Conservation (phyloP, 30 jellyfish, hydroid and myxozoan species). For the Pseudorhiza aurosa region DNA sequence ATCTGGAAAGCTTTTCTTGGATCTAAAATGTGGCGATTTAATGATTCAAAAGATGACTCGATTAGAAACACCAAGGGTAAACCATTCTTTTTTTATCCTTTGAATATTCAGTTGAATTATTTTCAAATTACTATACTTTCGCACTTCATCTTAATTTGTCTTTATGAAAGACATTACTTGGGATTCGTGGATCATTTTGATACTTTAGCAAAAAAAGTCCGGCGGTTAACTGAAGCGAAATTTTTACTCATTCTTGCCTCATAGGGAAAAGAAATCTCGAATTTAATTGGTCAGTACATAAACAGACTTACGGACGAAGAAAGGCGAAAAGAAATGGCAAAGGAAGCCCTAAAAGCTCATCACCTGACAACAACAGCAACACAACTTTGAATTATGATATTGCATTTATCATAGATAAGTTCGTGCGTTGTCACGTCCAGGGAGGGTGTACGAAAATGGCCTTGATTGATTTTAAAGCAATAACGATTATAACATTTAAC, state of each 20-base stretch:
- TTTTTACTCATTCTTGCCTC: background rate
- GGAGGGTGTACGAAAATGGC: too few species aligned
- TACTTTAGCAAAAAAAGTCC: too few species aligned
- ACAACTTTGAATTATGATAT: conserved; percentile 28
- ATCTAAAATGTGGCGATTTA: conserved; percentile 85
- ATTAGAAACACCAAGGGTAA: conserved; percentile 92
- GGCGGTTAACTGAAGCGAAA: too few species aligned
- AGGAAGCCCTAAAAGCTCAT: conserved; percentile 38
- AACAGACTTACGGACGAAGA: conserved; percentile 62
- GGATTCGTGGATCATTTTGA: too few species aligned
- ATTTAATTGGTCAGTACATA: conserved; percentile 78
- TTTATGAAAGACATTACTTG: too few species aligned
- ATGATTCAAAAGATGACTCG: conserved; percentile 92
- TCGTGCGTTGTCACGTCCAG: too few species aligned
- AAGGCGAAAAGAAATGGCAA: conserved; percentile 46
- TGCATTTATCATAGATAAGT: too few species aligned
- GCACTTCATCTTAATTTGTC: too few species aligned
- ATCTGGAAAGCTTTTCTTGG: conserved; percentile 82
- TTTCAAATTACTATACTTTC: too few species aligned
- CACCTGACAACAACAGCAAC: conserved; percentile 58
- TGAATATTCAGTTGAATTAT: too few species aligned
- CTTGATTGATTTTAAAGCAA: too few species aligned
- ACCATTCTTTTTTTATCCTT: background rate
- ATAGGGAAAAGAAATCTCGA: conserved; percentile 93
- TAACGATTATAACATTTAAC: too few species aligned